A percentile compares a stretch with the other conserved stretches of the same genome.
Evolutionary conservation across 2,888 invertebrate species (phyloP).

Genomic region (Tanytarsus gracilentus): DNA sequence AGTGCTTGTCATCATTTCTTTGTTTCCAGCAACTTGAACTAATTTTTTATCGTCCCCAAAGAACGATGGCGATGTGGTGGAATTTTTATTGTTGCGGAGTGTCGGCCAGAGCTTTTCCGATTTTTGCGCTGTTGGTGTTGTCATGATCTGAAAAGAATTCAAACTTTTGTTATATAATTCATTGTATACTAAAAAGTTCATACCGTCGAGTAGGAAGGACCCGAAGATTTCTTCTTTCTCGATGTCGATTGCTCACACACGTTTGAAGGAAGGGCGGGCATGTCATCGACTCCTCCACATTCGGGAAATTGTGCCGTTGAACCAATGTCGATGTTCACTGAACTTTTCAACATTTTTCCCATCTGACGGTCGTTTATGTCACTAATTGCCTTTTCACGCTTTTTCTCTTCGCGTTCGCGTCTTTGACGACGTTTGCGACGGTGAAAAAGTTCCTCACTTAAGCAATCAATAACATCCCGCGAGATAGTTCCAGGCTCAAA

Average conservation of each 20-base stretch:
- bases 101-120: constrained; percentile 37
- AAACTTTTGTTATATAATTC: constrained; percentile 3
- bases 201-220: constrained; percentile 54
- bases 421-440: constrained; percentile 61
- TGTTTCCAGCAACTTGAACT: neutral
- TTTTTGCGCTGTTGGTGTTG: constrained; percentile 31
- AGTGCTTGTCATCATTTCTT: neutral
- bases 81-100: constrained; percentile 31
- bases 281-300: neutral
- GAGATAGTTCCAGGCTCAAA: constrained; percentile 64
- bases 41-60: constrained; percentile 17
- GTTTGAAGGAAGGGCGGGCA: constrained; percentile 16
- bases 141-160: constrained; percentile 32
- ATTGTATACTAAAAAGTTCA: constrained; percentile 22
- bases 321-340: constrained; percentile 52
- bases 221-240: constrained; percentile 34
- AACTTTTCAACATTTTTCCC: constrained; percentile 52
- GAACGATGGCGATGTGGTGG: constrained; percentile 27
- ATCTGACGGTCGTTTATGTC: constrained; percentile 62
- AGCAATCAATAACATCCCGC: constrained; percentile 53
- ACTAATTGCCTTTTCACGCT: constrained; percentile 66
- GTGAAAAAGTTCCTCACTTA: constrained; percentile 60
- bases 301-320: constrained; percentile 50
- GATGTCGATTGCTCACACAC: neutral
- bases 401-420: constrained; percentile 66